Percentiles rank a stretch among this genome's conserved stretches.
Evolutionary conservation across 2,888 invertebrate species (phyloP).

Genomic region (Clitarchus hookeri): DNA sequence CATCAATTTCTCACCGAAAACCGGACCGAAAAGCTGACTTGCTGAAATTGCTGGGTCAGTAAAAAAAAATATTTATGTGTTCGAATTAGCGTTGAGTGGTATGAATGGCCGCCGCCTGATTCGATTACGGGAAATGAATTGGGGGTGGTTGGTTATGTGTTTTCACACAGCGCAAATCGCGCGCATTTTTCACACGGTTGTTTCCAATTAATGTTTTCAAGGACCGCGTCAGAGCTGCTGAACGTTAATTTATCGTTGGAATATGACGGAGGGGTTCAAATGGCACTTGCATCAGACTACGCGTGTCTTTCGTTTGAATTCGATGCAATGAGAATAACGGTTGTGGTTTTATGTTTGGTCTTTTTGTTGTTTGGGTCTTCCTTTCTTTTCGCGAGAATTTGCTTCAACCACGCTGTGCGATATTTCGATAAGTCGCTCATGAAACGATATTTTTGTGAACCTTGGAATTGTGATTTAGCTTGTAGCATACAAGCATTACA

Average conservation of each 20-base stretch:
- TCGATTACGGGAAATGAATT: conserved; percentile 5
- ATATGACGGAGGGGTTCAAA: background rate
- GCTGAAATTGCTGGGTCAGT: background rate
- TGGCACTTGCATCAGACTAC: background rate
- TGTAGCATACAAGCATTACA: too few relatives aligned
- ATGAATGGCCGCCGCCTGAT: background rate
- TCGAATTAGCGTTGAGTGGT: background rate
- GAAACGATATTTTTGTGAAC: too few relatives aligned
- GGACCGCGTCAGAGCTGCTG: background rate
- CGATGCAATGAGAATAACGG: too few relatives aligned
- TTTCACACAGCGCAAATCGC: background rate
- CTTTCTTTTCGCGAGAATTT: too few relatives aligned
- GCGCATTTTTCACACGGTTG: background rate
- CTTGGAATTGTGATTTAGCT: too few relatives aligned
- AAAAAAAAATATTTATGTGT: background rate
- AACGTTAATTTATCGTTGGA: background rate
- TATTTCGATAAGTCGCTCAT: too few relatives aligned
- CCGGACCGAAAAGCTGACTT: background rate
- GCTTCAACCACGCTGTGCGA: too few relatives aligned
- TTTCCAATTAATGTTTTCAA: background rate
- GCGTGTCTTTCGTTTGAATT: too few relatives aligned
- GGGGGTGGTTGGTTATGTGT: background rate
- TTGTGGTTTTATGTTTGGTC: too few relatives aligned
- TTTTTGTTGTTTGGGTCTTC: too few relatives aligned
- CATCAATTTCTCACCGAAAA: background rate